Evolutionary conservation across 2,113 vertebrate species (phyloP).

Genomic region (Poecilia latipinna): DNA sequence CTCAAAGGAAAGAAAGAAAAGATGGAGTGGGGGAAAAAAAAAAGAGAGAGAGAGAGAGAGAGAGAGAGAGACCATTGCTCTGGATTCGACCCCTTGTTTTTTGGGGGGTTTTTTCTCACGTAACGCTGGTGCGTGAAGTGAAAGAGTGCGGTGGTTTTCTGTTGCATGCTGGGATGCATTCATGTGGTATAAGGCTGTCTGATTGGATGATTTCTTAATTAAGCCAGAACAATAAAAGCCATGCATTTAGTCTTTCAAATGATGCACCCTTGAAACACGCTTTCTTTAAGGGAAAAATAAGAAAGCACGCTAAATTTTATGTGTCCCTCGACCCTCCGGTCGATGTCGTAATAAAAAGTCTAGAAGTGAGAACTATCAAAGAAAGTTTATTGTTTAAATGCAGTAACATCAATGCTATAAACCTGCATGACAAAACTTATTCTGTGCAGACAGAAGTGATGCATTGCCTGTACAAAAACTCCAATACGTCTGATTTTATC

Average conservation of each 20-base stretch:
- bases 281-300: neutral
- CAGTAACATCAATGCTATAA: neutral
- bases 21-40: conserved; percentile 32
- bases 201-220: conserved; percentile 24
- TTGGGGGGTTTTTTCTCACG: conserved; percentile 41
- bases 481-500: neutral
- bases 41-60: too few species aligned
- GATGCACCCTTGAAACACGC: neutral
- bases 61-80: conserved; percentile 28
- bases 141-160: conserved; percentile 35
- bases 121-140: conserved; percentile 55
- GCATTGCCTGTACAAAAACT: neutral
- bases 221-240: neutral
- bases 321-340: neutral
- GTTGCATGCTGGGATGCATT: conserved; percentile 5
- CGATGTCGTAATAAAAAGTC: neutral
- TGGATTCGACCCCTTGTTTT: conserved; percentile 31
- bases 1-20: conserved; percentile 63
- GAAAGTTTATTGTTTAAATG: neutral
- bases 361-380: too few species aligned
- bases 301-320: too few species aligned
- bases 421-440: neutral
- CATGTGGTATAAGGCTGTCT: conserved; percentile 1
- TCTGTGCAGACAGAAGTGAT: neutral
- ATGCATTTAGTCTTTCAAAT: neutral